phyloP scores from a whole-genome alignment of 1,140 invertebrate genomes.

The Orchestia grillus region DNA sequence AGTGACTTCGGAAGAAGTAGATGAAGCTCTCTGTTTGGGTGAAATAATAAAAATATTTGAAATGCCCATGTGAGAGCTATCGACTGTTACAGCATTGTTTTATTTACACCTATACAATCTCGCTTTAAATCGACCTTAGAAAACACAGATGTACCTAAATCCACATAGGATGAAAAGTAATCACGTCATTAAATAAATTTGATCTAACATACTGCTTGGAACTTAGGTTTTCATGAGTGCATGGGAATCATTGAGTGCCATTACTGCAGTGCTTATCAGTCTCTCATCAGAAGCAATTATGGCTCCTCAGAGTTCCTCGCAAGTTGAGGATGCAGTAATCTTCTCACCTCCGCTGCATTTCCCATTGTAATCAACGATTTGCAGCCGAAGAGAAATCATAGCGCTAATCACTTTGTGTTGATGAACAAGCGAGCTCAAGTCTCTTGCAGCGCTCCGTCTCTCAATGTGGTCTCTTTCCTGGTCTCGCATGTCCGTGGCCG shows the following conservation, averaged over 20 bases:
- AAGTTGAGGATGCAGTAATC: neutral
- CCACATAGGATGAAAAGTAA: too few species aligned
- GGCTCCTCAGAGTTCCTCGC: neutral
- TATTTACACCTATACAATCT: too few species aligned
- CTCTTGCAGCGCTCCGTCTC: conserved; percentile 1
- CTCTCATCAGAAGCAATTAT: neutral
- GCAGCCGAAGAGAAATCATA: neutral
- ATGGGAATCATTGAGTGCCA: neutral
- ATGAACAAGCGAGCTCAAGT: neutral
- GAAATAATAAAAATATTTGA: too few species aligned
- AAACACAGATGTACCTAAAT: too few species aligned
- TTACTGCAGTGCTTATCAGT: neutral
- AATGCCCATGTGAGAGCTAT: too few species aligned
- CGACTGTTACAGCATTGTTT: too few species aligned
- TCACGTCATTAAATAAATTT: too few species aligned
- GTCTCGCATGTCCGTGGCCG: neutral
- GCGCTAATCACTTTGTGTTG: neutral
- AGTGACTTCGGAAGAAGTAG: too few species aligned
- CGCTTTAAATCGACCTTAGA: too few species aligned
- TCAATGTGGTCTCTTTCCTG: neutral
- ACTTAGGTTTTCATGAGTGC: too few species aligned
- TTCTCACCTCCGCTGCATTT: neutral
- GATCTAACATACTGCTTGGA: too few species aligned
- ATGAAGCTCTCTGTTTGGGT: too few species aligned
- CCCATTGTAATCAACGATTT: neutral